These are phyloP conservation scores for Ophraella communa DNA, from an alignment of 2,888 invertebrate species.

Conservation along the genomic window DNA sequence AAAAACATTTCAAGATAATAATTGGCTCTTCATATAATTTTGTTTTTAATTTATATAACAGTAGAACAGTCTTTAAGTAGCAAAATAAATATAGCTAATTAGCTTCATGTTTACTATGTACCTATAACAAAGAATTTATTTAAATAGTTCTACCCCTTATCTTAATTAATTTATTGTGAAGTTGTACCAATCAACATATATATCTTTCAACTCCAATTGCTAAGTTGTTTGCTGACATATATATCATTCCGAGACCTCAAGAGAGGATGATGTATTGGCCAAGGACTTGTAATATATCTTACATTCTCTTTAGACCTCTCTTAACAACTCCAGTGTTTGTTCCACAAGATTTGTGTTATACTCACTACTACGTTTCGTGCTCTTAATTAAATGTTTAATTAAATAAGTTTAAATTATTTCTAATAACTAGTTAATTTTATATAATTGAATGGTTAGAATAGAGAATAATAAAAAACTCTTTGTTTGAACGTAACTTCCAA, in stretches of 20 bases:
- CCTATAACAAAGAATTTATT: background rate
- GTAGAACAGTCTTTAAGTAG: background rate
- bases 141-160: background rate
- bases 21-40: background rate
- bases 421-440: no score
- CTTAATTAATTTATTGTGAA: constrained; percentile 36
- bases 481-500: no score
- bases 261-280: constrained; percentile 51
- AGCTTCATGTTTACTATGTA: background rate
- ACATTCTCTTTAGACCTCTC: constrained; percentile 24
- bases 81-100: no score
- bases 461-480: no score
- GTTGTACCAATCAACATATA: constrained; percentile 35
- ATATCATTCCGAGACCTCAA: constrained; percentile 53
- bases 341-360: constrained; percentile 31
- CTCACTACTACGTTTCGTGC: background rate
- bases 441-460: no score
- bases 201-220: constrained; percentile 48
- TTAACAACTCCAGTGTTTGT: constrained; percentile 30
- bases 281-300: constrained; percentile 50
- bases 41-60: background rate
- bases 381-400: background rate
- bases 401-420: background rate
- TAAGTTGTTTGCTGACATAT: constrained; percentile 52
- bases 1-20: background rate